These are phyloP conservation scores for Natator depressus DNA, from an alignment of 2,113 vertebrate genomes.

Conservation along the genomic window DNA sequence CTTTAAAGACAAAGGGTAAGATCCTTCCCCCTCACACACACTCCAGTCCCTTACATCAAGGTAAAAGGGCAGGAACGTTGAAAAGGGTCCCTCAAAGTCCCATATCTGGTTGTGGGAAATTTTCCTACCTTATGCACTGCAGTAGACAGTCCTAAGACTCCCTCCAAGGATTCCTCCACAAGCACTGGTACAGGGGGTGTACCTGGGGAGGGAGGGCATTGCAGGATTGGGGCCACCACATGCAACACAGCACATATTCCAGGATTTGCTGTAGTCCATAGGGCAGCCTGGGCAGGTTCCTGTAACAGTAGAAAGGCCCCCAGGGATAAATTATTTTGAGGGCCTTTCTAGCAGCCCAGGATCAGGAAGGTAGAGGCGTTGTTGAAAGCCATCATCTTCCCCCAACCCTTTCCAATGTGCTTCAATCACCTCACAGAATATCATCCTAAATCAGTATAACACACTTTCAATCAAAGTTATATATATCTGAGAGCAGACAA, in stretches of 20 bases:
- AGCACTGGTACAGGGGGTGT: background rate
- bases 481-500: background rate
- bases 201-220: background rate
- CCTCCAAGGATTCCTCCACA: background rate
- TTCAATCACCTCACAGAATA: accelerated
- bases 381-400: background rate
- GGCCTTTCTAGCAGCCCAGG: background rate
- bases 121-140: background rate
- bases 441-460: background rate
- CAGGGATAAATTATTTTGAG: accelerated
- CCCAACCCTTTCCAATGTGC: background rate
- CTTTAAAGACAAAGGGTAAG: background rate
- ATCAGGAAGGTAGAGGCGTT: background rate
- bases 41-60: background rate
- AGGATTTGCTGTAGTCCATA: background rate
- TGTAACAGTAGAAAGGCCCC: background rate
- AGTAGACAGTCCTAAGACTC: background rate
- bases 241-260: background rate
- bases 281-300: background rate
- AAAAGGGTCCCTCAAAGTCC: background rate
- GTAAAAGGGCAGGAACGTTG: background rate
- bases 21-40: background rate
- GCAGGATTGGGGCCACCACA: background rate
- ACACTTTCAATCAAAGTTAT: background rate
- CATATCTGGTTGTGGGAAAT: background rate